Percentiles rank a stretch among this genome's conserved stretches.
Conservation (phyloP, 2,888 invertebrate species). For the Ommatoiulus sabulosus region DNA sequence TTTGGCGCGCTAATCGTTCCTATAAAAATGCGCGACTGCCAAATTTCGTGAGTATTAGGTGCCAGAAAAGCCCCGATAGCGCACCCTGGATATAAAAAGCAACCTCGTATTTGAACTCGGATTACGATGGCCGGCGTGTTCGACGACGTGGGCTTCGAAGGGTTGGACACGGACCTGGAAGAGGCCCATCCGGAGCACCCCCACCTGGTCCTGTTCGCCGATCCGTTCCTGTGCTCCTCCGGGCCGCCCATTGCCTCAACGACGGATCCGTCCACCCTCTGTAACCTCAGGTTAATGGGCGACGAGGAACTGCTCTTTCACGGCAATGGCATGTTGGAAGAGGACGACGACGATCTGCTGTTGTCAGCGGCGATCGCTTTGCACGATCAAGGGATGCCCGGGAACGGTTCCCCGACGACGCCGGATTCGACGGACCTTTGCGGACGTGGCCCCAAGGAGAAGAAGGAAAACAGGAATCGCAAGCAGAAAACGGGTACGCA, state of each 20-base stretch:
- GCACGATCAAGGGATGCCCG: not conserved
- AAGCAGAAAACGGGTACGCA: not conserved
- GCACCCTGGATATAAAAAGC: too few species aligned
- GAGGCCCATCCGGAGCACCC: not conserved
- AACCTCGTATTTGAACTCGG: not conserved
- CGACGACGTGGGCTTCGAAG: not conserved
- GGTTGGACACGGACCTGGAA: not conserved
- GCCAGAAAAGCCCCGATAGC: not conserved
- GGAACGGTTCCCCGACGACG: not conserved
- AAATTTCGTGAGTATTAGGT: not conserved
- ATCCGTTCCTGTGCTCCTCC: constrained; percentile 2
- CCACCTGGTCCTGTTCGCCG: constrained; percentile 14
- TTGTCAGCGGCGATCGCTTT: not conserved
- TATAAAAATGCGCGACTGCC: constrained; percentile 7
- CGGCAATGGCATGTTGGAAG: not conserved
- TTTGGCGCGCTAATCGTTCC: not conserved
- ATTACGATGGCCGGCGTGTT: not conserved
- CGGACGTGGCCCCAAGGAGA: not conserved
- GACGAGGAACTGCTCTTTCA: not conserved
- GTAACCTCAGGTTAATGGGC: not conserved
- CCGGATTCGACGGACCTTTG: not conserved
- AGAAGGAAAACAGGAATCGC: not conserved
- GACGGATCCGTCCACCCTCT: not conserved
- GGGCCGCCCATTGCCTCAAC: too few species aligned
- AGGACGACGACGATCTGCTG: not conserved